Percentiles rank a stretch among this genome's conserved stretches.
Conservation (phyloP, 2,888 invertebrate species). For the Lamproptera curius region DNA sequence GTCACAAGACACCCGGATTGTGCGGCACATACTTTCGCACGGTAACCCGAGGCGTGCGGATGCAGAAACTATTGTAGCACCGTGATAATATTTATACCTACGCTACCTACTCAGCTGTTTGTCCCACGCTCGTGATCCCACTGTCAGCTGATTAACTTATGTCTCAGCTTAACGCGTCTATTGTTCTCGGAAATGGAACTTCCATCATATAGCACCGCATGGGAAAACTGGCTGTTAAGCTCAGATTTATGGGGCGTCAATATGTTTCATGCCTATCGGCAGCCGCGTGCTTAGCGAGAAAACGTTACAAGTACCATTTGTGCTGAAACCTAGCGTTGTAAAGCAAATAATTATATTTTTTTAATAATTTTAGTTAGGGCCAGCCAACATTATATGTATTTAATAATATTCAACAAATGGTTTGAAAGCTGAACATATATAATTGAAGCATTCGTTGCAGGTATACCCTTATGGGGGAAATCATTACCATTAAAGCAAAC, state of each 20-base stretch:
- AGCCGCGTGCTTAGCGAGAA: not conserved
- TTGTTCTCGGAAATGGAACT: constrained; percentile 31
- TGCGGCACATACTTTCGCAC: constrained; percentile 60
- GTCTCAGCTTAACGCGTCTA: constrained; percentile 31
- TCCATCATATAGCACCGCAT: constrained; percentile 12
- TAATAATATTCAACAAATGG: too few relatives aligned
- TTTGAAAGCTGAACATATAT: too few relatives aligned
- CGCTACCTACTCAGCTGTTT: constrained; percentile 32
- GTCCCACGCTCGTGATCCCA: constrained; percentile 48
- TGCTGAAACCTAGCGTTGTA: too few relatives aligned
- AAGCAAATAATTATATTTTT: too few relatives aligned
- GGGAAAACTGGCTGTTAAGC: constrained; percentile 9
- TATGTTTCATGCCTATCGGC: constrained; percentile 7
- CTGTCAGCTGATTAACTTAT: constrained; percentile 44
- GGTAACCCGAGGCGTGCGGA: constrained; percentile 51
- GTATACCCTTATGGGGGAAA: too few relatives aligned
- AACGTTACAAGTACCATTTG: not conserved
- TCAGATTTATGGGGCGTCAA: constrained; percentile 1
- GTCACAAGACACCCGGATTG: constrained; percentile 35
- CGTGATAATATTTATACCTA: constrained; percentile 28
- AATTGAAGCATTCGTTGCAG: too few relatives aligned
- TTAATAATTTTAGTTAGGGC: too few relatives aligned
- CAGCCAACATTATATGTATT: too few relatives aligned
- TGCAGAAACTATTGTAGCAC: constrained; percentile 34
- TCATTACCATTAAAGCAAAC: not conserved